These are phyloP conservation scores for Bombus picipes DNA, from an alignment of 1,140 invertebrate genomes.

Conservation along the genomic window DNA sequence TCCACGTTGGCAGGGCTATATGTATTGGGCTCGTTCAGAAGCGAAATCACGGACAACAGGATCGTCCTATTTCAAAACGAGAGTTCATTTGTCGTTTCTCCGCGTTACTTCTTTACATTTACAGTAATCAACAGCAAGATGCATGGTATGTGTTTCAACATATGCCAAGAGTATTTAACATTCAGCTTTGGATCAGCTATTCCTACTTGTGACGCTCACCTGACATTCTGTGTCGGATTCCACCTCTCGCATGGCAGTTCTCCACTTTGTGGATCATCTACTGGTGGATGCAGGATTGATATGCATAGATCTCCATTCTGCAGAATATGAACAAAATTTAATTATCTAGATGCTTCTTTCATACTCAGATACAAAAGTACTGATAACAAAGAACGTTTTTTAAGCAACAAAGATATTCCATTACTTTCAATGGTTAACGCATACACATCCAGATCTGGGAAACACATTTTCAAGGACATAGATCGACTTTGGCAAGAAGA, in stretches of 20 bases:
- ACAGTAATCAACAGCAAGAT: no score
- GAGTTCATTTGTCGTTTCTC: conserved; percentile 14
- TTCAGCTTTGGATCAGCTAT: background rate
- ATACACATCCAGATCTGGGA: background rate
- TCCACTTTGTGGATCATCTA: conserved; percentile 99
- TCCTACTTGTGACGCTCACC: conserved; percentile 79
- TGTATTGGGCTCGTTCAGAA: conserved; percentile 99
- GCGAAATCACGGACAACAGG: conserved; percentile 98
- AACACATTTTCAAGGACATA: background rate
- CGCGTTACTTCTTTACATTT: background rate
- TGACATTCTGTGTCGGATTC: conserved; percentile 99
- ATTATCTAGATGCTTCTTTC: background rate
- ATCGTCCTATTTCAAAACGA: conserved; percentile 89
- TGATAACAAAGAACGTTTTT: background rate
- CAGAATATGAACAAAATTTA: conserved; percentile 56
- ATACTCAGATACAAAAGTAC: background rate
- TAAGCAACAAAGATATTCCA: background rate
- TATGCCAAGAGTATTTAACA: background rate
- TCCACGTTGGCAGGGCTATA: conserved; percentile 99
- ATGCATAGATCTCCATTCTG: conserved; percentile 99
- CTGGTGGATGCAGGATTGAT: conserved; percentile 99
- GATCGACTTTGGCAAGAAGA: background rate
- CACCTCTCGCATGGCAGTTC: conserved; percentile 99
- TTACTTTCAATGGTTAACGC: background rate
- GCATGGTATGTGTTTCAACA: no score